Evolutionary conservation across 2,888 invertebrate genomes (phyloP).

Genomic region (Dynastes maya): DNA sequence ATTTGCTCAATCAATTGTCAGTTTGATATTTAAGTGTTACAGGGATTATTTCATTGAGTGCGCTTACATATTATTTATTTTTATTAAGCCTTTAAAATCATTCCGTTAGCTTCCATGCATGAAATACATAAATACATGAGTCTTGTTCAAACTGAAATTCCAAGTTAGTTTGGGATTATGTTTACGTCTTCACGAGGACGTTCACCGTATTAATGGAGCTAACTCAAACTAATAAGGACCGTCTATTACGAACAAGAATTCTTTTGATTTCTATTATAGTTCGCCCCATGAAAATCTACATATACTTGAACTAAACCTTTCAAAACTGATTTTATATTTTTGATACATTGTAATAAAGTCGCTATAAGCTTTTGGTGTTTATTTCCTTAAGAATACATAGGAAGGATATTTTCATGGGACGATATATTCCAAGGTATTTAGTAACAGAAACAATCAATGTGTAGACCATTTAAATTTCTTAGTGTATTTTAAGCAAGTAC

Average conservation of each 20-base stretch:
- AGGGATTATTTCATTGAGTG: too few species aligned
- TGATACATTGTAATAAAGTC: constrained; percentile 56
- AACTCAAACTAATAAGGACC: background rate
- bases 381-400: constrained; percentile 48
- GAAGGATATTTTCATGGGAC: constrained; percentile 30
- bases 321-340: constrained; percentile 58
- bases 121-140: background rate
- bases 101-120: too few species aligned
- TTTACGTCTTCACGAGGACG: background rate
- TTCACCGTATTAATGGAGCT: background rate
- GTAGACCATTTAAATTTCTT: constrained; percentile 57
- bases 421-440: constrained; percentile 20
- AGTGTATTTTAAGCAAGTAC: constrained; percentile 51
- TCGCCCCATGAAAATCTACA: constrained; percentile 51
- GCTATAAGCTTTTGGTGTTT: constrained; percentile 54
- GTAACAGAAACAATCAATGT: constrained; percentile 60
- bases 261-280: background rate
- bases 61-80: too few species aligned
- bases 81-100: too few species aligned
- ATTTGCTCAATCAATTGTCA: background rate
- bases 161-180: background rate
- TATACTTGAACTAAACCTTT: constrained; percentile 53
- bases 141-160: background rate
- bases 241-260: background rate
- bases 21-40: background rate